phyloP scores from a whole-genome alignment of 2,888 invertebrate species.

The Chrysomela aeneicollis region DNA sequence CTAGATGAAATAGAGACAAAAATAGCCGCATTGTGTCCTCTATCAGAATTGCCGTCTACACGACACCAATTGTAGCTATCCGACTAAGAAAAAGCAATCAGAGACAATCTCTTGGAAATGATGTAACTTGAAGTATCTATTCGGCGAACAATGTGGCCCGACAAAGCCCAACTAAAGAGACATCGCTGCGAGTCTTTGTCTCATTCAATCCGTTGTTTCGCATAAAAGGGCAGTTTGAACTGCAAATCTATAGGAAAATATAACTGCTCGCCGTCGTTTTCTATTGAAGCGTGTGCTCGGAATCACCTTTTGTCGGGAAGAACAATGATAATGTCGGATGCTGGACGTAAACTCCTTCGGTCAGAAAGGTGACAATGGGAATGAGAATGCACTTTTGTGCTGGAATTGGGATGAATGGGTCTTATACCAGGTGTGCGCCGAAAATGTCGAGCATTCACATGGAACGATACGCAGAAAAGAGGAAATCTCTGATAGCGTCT shows the following conservation, averaged over 20 bases:
- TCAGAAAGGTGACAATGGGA: constrained; percentile 35
- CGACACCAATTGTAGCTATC: constrained; percentile 46
- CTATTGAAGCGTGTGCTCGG: constrained; percentile 37
- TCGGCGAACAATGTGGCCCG: constrained; percentile 57
- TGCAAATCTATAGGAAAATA: constrained; percentile 57
- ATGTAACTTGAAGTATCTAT: constrained; percentile 63
- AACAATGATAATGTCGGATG: constrained; percentile 33
- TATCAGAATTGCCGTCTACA: constrained; percentile 38
- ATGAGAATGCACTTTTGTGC: constrained; percentile 37
- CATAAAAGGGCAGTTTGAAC: constrained; percentile 61
- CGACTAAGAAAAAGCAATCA: constrained; percentile 60
- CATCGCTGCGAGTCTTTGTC: constrained; percentile 59
- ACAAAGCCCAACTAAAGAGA: constrained; percentile 62
- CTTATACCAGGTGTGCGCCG: constrained; percentile 30
- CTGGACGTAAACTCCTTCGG: constrained; percentile 38
- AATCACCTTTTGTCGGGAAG: constrained; percentile 35
- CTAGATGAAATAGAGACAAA: constrained; percentile 29
- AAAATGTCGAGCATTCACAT: neutral
- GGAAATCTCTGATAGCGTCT: neutral
- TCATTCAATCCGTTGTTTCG: constrained; percentile 58
- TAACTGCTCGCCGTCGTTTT: constrained; percentile 42
- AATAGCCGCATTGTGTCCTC: constrained; percentile 21
- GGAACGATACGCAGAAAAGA: neutral
- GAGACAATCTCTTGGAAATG: constrained; percentile 61
- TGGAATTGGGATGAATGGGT: constrained; percentile 15